Evolutionary conservation across 1,140 invertebrate species (phyloP).

Genomic region (Caenorhabditis briggsae): DNA sequence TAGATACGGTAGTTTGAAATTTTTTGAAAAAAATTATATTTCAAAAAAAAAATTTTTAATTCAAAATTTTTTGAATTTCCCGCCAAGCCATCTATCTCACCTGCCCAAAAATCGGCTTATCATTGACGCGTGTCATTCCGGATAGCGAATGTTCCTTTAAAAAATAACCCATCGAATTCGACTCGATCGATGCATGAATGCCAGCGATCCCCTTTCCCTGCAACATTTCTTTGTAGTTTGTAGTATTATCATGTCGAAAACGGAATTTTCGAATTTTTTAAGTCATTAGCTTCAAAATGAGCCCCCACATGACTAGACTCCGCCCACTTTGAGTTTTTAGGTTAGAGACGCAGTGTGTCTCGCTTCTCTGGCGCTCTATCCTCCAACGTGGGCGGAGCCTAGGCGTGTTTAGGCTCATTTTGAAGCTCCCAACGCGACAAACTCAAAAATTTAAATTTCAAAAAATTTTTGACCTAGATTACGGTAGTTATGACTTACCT

Average conservation of each 20-base stretch:
- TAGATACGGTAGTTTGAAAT: not conserved
- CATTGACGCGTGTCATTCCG: slow-evolving; percentile 10
- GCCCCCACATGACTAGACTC: too few species aligned
- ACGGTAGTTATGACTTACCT: not conserved
- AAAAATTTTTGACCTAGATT: too few species aligned
- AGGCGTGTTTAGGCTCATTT: not conserved
- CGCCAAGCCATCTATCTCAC: not conserved
- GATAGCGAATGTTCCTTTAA: slow-evolving; percentile 13
- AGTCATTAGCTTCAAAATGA: too few species aligned
- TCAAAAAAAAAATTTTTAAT: not conserved
- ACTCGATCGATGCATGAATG: not conserved
- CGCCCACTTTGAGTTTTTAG: not conserved
- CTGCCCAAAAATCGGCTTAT: slow-evolving; percentile 8
- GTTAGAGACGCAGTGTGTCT: not conserved
- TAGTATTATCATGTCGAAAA: too few species aligned
- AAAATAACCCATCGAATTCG: slow-evolving; percentile 19
- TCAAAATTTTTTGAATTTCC: not conserved
- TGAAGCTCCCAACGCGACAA: not conserved
- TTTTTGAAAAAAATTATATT: not conserved
- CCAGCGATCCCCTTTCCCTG: not conserved
- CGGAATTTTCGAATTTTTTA: too few species aligned
- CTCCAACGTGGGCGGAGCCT: not conserved
- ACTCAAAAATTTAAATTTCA: not conserved
- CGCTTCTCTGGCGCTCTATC: too few species aligned
- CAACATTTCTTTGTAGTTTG: not conserved